These are phyloP conservation scores for Polypedilum vanderplanki DNA, from an alignment of 1,140 invertebrate genomes.

Conservation along the genomic window DNA sequence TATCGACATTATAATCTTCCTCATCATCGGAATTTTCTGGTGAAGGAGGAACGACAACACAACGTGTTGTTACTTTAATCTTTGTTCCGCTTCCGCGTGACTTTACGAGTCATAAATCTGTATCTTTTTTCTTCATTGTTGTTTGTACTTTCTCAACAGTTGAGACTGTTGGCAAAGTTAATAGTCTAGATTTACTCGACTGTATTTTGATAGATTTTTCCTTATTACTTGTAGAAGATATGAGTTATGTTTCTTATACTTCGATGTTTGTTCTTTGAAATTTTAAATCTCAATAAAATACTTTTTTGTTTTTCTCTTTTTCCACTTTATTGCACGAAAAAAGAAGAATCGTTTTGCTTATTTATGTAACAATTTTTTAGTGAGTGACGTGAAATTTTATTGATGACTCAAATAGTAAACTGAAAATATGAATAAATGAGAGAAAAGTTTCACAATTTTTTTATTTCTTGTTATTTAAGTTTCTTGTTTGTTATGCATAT, in stretches of 20 bases:
- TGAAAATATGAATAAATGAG: too few species aligned
- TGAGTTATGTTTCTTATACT: not conserved
- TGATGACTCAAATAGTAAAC: too few species aligned
- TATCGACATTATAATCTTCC: slow-evolving; percentile 24
- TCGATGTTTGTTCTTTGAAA: not conserved
- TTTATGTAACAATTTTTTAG: not conserved
- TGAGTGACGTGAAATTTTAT: not conserved
- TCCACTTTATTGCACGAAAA: not conserved
- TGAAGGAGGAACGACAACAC: slow-evolving; percentile 43
- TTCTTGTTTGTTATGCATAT: too few species aligned
- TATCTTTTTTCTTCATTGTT: slow-evolving; percentile 42
- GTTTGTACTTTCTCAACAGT: not conserved
- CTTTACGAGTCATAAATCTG: slow-evolving; percentile 44
- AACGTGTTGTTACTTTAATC: slow-evolving; percentile 43
- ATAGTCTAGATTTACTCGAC: not conserved
- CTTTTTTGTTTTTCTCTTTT: not conserved
- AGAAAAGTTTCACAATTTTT: too few species aligned
- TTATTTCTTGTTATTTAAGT: too few species aligned
- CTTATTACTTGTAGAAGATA: not conserved
- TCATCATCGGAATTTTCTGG: not conserved
- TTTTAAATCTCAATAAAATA: not conserved
- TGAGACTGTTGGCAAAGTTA: not conserved
- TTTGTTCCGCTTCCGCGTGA: slow-evolving; percentile 39
- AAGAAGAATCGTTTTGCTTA: not conserved
- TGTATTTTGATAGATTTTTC: not conserved